phyloP scores from a whole-genome alignment of 92 coral and sea anemone species.

The Phenganax stokvisi region DNA sequence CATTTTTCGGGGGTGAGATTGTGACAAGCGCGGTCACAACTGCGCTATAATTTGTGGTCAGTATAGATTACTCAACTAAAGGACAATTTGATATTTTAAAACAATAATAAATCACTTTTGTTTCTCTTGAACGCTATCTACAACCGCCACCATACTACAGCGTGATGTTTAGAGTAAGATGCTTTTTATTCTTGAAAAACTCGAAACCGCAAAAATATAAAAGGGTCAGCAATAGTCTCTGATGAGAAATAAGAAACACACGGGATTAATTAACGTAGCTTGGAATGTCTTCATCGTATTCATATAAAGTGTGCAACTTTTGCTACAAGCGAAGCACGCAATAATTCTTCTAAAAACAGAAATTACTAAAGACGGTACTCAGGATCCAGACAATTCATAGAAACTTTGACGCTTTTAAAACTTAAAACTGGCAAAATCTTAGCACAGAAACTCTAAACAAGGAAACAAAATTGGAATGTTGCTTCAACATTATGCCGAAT shows the following conservation, averaged over 20 bases:
- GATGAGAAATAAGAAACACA: not conserved
- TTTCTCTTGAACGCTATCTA: not conserved
- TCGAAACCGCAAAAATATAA: not conserved
- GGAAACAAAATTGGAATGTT: not conserved
- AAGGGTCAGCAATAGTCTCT: not conserved
- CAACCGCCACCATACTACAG: not conserved
- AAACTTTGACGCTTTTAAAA: not conserved
- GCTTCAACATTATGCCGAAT: not conserved
- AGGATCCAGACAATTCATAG: not conserved
- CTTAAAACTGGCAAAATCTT: not conserved
- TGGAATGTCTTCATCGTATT: not conserved
- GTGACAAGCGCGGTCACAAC: not conserved
- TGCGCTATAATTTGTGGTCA: not conserved
- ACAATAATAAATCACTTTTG: slow-evolving; percentile 2
- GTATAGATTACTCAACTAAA: not conserved
- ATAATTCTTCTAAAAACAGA: not conserved
- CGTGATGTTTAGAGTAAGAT: not conserved
- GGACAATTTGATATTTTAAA: slow-evolving; percentile 11
- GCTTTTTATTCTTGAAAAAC: not conserved
- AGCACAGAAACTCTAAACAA: not conserved
- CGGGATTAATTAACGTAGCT: not conserved
- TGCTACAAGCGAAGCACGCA: slow-evolving; percentile 3
- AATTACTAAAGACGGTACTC: not conserved
- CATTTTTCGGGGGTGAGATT: too few species aligned
- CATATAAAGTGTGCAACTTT: not conserved